These are phyloP conservation scores for Amazona guildingii DNA, from an alignment of 2,113 vertebrate genomes.

Conservation along the genomic window DNA sequence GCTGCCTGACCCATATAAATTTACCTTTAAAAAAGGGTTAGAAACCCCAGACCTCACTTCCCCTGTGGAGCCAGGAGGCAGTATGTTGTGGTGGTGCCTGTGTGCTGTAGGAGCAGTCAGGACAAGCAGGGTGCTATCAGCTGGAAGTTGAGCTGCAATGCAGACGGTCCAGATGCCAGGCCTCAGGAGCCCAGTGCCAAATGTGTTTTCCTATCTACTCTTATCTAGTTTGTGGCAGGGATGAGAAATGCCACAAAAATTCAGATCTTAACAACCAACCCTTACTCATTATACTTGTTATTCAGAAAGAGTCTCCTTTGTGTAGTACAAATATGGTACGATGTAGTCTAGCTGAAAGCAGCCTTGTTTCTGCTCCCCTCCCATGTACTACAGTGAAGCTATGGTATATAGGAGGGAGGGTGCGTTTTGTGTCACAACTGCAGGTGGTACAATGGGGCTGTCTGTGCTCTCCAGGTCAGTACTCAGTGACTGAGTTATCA, in stretches of 20 bases:
- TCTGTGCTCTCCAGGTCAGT: neutral
- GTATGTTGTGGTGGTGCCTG: neutral
- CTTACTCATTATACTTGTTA: neutral
- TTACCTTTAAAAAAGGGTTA: rapidly evolving
- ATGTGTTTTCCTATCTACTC: neutral
- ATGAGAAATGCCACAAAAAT: neutral
- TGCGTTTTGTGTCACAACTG: neutral
- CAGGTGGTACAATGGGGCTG: neutral
- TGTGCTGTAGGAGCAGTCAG: neutral
- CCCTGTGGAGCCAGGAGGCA: neutral
- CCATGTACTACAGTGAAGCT: neutral
- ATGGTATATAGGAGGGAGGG: neutral
- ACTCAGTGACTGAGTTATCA: neutral
- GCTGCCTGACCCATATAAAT: neutral
- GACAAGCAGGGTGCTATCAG: neutral
- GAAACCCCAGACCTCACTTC: neutral
- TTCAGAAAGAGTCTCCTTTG: neutral
- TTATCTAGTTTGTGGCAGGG: neutral
- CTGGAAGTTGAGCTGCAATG: neutral
- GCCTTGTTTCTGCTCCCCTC: neutral
- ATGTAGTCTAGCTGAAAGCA: neutral
- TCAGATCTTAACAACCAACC: neutral
- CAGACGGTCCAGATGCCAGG: neutral
- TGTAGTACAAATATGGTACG: rapidly evolving
- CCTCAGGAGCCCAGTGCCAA: neutral